Evolutionary conservation across 1,140 invertebrate species (phyloP).

Genomic region (Aphaenogaster rudis): DNA sequence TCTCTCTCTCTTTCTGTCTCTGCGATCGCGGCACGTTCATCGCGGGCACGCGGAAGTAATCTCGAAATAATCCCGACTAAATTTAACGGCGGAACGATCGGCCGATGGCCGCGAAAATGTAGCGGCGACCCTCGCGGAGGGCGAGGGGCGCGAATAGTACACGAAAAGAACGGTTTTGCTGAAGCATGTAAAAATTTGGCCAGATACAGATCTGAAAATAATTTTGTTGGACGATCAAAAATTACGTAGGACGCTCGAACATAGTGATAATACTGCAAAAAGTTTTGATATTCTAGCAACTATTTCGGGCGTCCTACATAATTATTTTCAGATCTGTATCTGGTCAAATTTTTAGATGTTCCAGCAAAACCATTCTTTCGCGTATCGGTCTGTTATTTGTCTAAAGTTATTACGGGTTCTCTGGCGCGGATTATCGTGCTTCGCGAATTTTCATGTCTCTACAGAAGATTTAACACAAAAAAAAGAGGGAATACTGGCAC

Average conservation of each 20-base stretch:
- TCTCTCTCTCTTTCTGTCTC: not conserved
- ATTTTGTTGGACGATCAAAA: too few relatives aligned
- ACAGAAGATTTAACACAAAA: not conserved
- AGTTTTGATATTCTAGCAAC: too few relatives aligned
- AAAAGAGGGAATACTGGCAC: not conserved
- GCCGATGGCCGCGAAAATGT: slow-evolving; percentile 35
- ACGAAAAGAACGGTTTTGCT: too few relatives aligned
- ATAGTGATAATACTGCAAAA: too few relatives aligned
- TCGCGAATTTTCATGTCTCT: not conserved
- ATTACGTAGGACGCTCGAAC: too few relatives aligned
- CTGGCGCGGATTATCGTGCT: not conserved
- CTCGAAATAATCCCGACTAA: slow-evolving; percentile 46
- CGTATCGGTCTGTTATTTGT: not conserved
- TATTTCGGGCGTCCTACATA: too few relatives aligned
- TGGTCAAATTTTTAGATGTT: too few relatives aligned
- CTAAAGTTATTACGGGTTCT: not conserved
- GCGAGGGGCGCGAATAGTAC: not conserved
- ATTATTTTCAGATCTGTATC: too few relatives aligned
- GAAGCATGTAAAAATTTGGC: too few relatives aligned
- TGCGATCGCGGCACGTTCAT: not conserved
- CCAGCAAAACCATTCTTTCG: too few relatives aligned
- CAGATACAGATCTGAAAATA: too few relatives aligned
- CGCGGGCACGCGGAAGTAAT: slow-evolving; percentile 52
- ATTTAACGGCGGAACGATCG: slow-evolving; percentile 46
- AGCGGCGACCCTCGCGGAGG: not conserved